Percentiles rank a stretch among this genome's conserved stretches.
These are phyloP conservation scores for Ancistrus triradiatus DNA, from an alignment of 2,113 vertebrate species.

Conservation along the genomic window DNA sequence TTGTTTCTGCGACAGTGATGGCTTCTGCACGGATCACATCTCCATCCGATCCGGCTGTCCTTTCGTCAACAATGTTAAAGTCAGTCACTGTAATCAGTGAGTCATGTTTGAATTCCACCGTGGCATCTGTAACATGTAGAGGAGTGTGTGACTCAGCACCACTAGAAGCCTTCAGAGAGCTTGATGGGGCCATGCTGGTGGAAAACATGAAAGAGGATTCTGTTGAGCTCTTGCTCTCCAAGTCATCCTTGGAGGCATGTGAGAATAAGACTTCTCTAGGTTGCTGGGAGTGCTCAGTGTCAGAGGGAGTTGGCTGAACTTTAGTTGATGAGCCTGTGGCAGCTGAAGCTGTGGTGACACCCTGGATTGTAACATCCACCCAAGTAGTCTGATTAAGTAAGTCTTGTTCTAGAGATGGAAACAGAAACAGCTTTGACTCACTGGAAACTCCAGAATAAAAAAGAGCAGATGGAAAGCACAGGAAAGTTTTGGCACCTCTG, in stretches of 20 bases:
- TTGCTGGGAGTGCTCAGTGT: constrained; percentile 13
- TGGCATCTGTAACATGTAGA: constrained; percentile 42
- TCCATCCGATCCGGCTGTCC: constrained; percentile 27
- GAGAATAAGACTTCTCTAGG: constrained; percentile 21
- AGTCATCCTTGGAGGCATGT: constrained; percentile 24
- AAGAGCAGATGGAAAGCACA: background rate
- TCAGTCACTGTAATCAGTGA: constrained; percentile 19
- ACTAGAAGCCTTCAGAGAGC: constrained; percentile 32
- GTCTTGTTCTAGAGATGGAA: constrained; percentile 52
- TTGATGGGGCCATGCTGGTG: constrained; percentile 66
- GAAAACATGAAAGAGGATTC: constrained; percentile 68
- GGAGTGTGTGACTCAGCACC: constrained; percentile 48
- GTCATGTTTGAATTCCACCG: constrained; percentile 41
- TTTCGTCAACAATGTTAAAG: constrained; percentile 42
- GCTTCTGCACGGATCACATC: constrained; percentile 47
- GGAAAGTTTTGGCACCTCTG: background rate
- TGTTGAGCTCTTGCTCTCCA: constrained; percentile 21
- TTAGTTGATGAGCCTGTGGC: constrained; percentile 38
- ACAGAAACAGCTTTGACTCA: constrained; percentile 9
- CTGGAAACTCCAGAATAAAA: background rate
- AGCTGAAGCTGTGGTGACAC: constrained; percentile 38
- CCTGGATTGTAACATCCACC: constrained; percentile 58
- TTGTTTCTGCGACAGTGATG: constrained; percentile 48
- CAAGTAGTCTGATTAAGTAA: constrained; percentile 57
- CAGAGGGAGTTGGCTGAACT: constrained; percentile 8